phyloP scores from a whole-genome alignment of 1,140 invertebrate species.

The Andricus grossulariae region DNA sequence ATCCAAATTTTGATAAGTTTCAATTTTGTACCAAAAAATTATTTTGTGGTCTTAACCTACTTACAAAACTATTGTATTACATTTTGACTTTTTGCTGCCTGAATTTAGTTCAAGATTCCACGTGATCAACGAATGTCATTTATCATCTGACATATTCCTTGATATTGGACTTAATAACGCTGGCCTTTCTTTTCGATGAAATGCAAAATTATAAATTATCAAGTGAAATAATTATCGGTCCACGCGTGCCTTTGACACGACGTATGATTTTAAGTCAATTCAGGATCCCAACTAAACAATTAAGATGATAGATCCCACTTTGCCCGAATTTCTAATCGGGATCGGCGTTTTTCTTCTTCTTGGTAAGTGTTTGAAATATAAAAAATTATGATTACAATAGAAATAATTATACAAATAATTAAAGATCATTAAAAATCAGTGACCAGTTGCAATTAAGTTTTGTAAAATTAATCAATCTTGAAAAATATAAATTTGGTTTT shows the following conservation, averaged over 20 bases:
- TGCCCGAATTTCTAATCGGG: constrained; percentile 56
- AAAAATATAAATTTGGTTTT: too few species aligned
- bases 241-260: not conserved
- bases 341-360: constrained; percentile 56
- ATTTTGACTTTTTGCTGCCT: too few species aligned
- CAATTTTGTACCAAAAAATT: too few species aligned
- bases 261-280: not conserved
- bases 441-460: too few species aligned
- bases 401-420: not conserved
- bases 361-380: constrained; percentile 41
- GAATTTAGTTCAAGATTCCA: too few species aligned
- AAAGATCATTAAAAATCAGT: too few species aligned
- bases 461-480: too few species aligned
- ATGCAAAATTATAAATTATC: constrained; percentile 23
- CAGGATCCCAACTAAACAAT: not conserved
- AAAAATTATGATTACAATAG: not conserved
- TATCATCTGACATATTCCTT: constrained; percentile 16
- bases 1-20: too few species aligned
- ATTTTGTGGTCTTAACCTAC: too few species aligned
- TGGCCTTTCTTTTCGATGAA: not conserved
- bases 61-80: too few species aligned
- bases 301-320: constrained; percentile 55
- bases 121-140: constrained; percentile 20
- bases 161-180: not conserved
- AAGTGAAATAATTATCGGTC: not conserved